phyloP scores from a whole-genome alignment of 2,888 invertebrate genomes.

The Bhutanitis thaidina region DNA sequence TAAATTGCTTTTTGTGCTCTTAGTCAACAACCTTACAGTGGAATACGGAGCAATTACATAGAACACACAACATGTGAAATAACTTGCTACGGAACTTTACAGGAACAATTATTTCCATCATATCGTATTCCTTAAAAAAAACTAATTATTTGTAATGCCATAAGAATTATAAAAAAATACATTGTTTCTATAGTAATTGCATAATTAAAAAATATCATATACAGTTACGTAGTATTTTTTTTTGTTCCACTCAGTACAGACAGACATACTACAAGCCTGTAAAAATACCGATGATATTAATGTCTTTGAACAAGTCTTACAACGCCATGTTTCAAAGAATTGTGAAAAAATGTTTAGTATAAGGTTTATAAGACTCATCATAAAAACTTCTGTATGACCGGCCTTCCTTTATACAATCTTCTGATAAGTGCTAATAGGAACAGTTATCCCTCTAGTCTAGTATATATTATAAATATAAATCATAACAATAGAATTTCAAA shows the following conservation, averaged over 20 bases:
- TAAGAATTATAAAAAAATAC: background rate
- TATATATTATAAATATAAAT: too few species aligned
- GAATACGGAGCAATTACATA: too few species aligned
- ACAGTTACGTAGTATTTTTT: background rate
- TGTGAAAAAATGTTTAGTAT: background rate
- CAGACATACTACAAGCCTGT: slow-evolving; percentile 6
- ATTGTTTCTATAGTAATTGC: background rate
- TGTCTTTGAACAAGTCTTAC: background rate
- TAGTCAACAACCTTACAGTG: too few species aligned
- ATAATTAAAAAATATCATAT: background rate
- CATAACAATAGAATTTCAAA: too few species aligned
- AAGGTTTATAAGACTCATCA: background rate
- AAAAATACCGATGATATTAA: background rate
- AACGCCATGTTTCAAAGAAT: background rate
- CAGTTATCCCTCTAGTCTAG: too few species aligned
- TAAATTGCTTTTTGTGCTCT: too few species aligned
- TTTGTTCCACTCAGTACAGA: background rate
- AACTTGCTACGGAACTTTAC: background rate
- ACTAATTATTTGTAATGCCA: background rate
- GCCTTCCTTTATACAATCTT: too few species aligned
- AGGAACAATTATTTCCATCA: background rate
- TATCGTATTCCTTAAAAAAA: too few species aligned
- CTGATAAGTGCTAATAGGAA: too few species aligned
- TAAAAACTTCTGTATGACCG: too few species aligned
- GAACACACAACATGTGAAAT: background rate